Percentiles rank a stretch among this genome's conserved stretches.
Evolutionary conservation across 2,797 vertebrate genomes (phyloP).

Genomic region (Chloroceryle inda): DNA sequence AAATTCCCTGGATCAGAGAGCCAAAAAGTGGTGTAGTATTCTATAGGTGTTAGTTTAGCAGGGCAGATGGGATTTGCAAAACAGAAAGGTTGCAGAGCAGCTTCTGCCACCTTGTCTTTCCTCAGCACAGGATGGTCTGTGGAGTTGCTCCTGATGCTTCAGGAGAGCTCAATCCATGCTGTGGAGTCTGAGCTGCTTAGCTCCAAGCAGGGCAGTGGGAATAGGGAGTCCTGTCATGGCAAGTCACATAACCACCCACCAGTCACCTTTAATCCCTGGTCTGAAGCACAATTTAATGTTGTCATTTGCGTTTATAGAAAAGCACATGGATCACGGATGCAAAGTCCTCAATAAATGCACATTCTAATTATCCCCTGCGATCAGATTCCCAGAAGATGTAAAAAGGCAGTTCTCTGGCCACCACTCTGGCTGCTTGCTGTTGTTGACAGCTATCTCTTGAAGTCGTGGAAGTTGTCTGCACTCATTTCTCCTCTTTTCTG

Average conservation of each 20-base stretch:
- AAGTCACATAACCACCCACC: background rate
- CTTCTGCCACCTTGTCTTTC: background rate
- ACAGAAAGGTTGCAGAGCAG: background rate
- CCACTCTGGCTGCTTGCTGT: background rate
- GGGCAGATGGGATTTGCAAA: background rate
- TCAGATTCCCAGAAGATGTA: background rate
- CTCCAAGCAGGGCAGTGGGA: background rate
- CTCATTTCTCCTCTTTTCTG: background rate
- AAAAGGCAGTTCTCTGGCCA: background rate
- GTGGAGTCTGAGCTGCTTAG: background rate
- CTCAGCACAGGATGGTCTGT: background rate
- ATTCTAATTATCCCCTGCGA: background rate
- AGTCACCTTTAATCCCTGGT: background rate
- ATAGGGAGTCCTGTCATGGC: background rate
- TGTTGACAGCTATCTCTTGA: background rate
- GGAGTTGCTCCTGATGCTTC: background rate
- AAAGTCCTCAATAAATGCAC: background rate
- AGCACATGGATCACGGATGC: background rate
- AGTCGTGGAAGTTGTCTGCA: background rate
- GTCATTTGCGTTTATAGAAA: background rate
- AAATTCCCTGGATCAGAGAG: conserved; percentile 19
- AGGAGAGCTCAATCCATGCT: background rate
- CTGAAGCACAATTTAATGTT: background rate
- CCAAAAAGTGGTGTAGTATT: background rate
- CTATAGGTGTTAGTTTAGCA: background rate